Evolutionary conservation across 2,797 vertebrate genomes (phyloP).

Genomic region (Typhlichthys subterraneus): DNA sequence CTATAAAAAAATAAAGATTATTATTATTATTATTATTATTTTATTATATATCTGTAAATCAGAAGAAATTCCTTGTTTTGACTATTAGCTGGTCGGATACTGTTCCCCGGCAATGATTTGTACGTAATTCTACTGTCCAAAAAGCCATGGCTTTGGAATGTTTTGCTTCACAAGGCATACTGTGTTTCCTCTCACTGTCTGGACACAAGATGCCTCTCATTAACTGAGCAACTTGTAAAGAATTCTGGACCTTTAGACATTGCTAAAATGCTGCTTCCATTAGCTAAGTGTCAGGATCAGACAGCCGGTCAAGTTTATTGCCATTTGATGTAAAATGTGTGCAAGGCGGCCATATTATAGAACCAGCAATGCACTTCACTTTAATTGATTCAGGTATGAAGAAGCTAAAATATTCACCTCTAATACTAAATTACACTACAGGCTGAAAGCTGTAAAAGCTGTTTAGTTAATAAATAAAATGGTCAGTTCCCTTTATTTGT

Average conservation of each 20-base stretch:
- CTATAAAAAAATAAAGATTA: too few relatives aligned
- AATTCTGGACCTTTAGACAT: slow-evolving; percentile 20
- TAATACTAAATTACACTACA: neutral
- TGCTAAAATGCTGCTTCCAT: slow-evolving; percentile 8
- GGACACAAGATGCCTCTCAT: slow-evolving; percentile 25
- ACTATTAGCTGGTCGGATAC: neutral
- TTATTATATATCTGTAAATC: too few relatives aligned
- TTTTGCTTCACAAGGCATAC: slow-evolving; percentile 9
- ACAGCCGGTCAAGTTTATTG: slow-evolving; percentile 17
- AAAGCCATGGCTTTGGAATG: slow-evolving; percentile 30
- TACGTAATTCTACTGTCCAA: slow-evolving; percentile 29
- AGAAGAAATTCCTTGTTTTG: neutral
- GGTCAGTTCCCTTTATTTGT: too few relatives aligned
- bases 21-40: too few relatives aligned
- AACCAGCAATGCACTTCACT: too few relatives aligned
- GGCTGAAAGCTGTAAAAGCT: neutral
- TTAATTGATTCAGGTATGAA: too few relatives aligned
- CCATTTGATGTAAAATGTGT: slow-evolving; percentile 21
- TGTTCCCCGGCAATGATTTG: slow-evolving; percentile 8
- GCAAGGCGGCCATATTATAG: slow-evolving; percentile 9
- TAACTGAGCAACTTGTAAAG: slow-evolving; percentile 7
- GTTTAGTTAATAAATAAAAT: too few relatives aligned
- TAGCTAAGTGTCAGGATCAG: neutral
- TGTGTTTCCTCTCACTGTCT: slow-evolving; percentile 28
- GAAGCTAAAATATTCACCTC: neutral